These are phyloP conservation scores for Steinernema khuongi DNA, from an alignment of 1,140 invertebrate genomes.

Conservation along the genomic window DNA sequence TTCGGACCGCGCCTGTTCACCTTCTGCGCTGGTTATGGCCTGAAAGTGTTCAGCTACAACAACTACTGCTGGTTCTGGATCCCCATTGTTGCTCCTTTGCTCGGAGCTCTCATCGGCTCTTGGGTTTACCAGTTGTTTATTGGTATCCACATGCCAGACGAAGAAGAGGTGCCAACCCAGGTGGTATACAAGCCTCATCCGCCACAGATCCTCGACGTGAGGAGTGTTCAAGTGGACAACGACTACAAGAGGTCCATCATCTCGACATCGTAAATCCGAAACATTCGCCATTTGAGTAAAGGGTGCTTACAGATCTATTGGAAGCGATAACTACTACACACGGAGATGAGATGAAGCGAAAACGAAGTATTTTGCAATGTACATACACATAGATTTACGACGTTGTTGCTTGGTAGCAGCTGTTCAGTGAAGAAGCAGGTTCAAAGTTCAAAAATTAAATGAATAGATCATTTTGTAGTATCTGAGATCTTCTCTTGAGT, in stretches of 20 bases:
- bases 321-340: no score
- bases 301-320: no score
- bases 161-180: not conserved
- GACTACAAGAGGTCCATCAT: not conserved
- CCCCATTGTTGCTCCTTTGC: slow-evolving; percentile 63
- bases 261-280: not conserved
- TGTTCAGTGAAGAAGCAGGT: no score
- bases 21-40: slow-evolving; percentile 61
- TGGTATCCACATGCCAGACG: slow-evolving; percentile 62
- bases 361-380: no score
- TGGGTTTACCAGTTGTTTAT: slow-evolving; percentile 65
- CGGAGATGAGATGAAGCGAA: no score
- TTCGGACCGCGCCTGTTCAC: slow-evolving; percentile 65
- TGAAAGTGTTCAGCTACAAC: slow-evolving; percentile 61
- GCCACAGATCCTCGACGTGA: not conserved
- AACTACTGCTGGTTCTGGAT: slow-evolving; percentile 64
- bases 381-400: no score
- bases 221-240: not conserved
- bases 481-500: no score
- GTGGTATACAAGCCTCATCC: not conserved
- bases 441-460: no score
- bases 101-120: slow-evolving; percentile 63
- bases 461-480: no score
- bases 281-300: not conserved
- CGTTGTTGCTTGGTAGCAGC: no score